Conservation (phyloP, 2,888 invertebrate species). For the Drosophila melanosoma region DNA sequence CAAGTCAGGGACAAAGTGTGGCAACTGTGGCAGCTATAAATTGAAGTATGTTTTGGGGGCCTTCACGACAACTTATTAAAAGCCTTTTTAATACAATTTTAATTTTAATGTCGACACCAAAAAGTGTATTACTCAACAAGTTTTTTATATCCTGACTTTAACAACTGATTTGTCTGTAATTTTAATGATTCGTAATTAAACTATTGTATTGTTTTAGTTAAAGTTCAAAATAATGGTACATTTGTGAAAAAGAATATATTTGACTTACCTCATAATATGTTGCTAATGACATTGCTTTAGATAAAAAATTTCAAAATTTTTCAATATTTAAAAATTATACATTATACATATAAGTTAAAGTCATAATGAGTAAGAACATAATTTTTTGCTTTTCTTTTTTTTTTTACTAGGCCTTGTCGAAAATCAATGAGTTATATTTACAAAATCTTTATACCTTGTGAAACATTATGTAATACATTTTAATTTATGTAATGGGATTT, state of each 20-base stretch:
- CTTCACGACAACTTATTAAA: conserved; percentile 54
- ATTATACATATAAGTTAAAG: background rate
- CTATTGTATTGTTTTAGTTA: background rate
- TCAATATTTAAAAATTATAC: background rate
- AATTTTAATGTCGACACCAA: conserved; percentile 15
- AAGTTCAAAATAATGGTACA: background rate
- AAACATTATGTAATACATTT: background rate
- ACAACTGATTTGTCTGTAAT: background rate
- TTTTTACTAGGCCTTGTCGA: background rate
- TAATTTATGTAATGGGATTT: background rate
- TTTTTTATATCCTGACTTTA: conserved; percentile 35
- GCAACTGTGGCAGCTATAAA: conserved; percentile 50
- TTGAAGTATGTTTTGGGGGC: conserved; percentile 57
- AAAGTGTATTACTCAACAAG: background rate
- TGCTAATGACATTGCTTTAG: background rate
- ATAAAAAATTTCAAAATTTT: no score
- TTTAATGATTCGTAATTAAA: background rate
- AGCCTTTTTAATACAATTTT: conserved; percentile 30
- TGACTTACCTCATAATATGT: background rate
- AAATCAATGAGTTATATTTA: background rate
- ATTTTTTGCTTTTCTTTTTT: background rate
- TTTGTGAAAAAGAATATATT: background rate
- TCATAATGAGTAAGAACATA: background rate
- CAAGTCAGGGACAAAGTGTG: conserved; percentile 71
- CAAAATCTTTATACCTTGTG: background rate